Evolutionary conservation across 2,797 vertebrate genomes (phyloP), one percentile per base, ranked within the genome.

Genomic region (Malacoctenus gilli): DNA sequence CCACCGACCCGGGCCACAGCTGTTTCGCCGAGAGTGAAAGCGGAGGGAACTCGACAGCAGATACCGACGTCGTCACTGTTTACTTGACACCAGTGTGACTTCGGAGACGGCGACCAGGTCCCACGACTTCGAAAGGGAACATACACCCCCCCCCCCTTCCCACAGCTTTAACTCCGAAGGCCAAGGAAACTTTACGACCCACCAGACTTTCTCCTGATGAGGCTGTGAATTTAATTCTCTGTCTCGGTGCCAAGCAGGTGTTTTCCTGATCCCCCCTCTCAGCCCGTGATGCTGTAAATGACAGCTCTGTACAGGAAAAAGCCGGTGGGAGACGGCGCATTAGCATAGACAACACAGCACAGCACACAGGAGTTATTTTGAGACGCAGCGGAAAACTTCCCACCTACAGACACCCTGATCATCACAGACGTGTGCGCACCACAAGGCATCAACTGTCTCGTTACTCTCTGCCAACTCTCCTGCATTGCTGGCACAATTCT

Each of bases 331-430:
- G 80, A 59, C 5, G 31, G 54, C 25, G 71, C 68, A 85, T 84
- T 65, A 83, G 63, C 76, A 76, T 63, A 79, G 58, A 77, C 59
- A 62, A 51, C 67, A 59, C 63, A 59, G 54, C 14, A 22, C 23
- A 64, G 55, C 3, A 7, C 42, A 55, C 47, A 3, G 14, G 38
- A 68, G 80, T 72, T 86, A 85, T 89, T 87, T 78, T 72, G 34
- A 74, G 76, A 55, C 13, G 8, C 56, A 28, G 56, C 61, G 58
- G 70, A 82, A 85, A 75, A 75, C 58, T 56, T 79, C 50, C 71
- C 69, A 69, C 67, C 68, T 40, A 79, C 75, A 75, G 58, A 78
- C 23, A 19, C 59, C 52, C 66, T 59, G 63, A 60, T 73, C 46
- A 64, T 72, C 28, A 59, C 70, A 72, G 66, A 48, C 64, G 7